phyloP scores from a whole-genome alignment of 2,797 vertebrate genomes.

The Notamacropus eugenii region DNA sequence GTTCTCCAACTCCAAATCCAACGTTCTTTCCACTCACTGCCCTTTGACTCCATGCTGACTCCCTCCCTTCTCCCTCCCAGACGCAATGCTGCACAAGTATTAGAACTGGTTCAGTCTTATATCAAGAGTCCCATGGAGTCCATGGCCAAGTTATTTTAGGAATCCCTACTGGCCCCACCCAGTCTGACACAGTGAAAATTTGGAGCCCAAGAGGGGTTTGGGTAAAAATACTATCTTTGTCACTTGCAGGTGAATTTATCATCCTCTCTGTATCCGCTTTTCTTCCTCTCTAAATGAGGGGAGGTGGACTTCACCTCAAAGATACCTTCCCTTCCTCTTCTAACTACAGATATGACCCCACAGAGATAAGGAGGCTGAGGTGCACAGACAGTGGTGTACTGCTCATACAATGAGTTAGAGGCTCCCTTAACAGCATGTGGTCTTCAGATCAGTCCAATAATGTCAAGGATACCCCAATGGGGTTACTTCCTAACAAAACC shows the following conservation, averaged over 20 bases:
- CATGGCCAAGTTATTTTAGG: neutral
- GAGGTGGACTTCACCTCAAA: neutral
- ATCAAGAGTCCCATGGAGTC: neutral
- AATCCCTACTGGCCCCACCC: neutral
- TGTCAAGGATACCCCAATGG: fast-evolving
- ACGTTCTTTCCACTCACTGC: neutral
- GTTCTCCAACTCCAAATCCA: neutral
- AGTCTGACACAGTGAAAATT: neutral
- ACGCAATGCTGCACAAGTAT: no score
- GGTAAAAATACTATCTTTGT: neutral
- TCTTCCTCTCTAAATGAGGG: neutral
- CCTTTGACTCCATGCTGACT: no score
- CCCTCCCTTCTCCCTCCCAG: neutral
- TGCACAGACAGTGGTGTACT: neutral
- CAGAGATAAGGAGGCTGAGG: neutral
- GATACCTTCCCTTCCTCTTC: neutral
- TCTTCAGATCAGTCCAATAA: fast-evolving
- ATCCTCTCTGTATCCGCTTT: neutral
- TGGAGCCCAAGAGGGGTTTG: neutral
- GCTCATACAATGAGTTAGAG: neutral
- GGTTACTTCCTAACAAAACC: no score
- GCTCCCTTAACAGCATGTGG: fast-evolving
- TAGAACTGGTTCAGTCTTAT: no score
- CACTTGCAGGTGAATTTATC: neutral
- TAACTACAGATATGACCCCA: neutral